Percentiles rank a stretch among this genome's conserved stretches.
Conservation (phyloP, 2,797 vertebrate species). For the Pangasius djambal region DNA sequence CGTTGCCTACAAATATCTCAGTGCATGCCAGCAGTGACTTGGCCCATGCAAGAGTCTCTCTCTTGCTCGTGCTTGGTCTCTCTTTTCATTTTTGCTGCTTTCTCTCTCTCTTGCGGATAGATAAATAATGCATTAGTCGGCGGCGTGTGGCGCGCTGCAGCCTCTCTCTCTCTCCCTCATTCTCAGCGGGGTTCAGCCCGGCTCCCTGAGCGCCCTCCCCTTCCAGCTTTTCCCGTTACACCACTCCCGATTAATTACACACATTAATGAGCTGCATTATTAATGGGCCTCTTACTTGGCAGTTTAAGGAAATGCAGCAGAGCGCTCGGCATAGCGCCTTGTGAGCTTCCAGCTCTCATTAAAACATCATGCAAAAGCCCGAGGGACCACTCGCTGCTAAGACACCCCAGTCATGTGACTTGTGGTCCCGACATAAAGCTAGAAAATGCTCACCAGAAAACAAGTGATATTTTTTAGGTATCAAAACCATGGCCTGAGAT, state of each 20-base stretch:
- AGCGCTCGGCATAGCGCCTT: slow-evolving; percentile 85
- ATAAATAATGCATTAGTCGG: slow-evolving; percentile 74
- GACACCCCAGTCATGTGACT: slow-evolving; percentile 26
- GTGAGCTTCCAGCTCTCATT: slow-evolving; percentile 82
- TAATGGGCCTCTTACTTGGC: slow-evolving; percentile 98
- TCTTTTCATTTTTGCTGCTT: slow-evolving; percentile 46
- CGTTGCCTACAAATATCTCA: slow-evolving; percentile 64
- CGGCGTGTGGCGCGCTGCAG: slow-evolving; percentile 60
- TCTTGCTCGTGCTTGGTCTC: slow-evolving; percentile 52
- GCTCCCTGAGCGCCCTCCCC: slow-evolving; percentile 70
- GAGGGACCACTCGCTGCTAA: slow-evolving; percentile 78
- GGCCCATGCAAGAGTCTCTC: slow-evolving; percentile 49
- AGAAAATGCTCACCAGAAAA: background rate
- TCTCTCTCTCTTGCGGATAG: slow-evolving; percentile 63
- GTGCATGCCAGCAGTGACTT: slow-evolving; percentile 60
- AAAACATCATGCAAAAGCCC: slow-evolving; percentile 92
- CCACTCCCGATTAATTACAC: slow-evolving; percentile 95
- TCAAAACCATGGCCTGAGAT: background rate
- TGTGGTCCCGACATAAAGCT: slow-evolving; percentile 15
- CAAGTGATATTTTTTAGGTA: background rate
- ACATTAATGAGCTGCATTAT: slow-evolving; percentile 99
- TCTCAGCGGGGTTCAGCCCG: slow-evolving; percentile 53
- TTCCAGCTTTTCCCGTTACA: slow-evolving; percentile 74
- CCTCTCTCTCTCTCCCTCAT: slow-evolving; percentile 34
- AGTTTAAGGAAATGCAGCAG: slow-evolving; percentile 94